A percentile compares a stretch with the other conserved stretches of the same genome.
Conservation (phyloP, 2,797 vertebrate species). For the Iguana delicatissima region DNA sequence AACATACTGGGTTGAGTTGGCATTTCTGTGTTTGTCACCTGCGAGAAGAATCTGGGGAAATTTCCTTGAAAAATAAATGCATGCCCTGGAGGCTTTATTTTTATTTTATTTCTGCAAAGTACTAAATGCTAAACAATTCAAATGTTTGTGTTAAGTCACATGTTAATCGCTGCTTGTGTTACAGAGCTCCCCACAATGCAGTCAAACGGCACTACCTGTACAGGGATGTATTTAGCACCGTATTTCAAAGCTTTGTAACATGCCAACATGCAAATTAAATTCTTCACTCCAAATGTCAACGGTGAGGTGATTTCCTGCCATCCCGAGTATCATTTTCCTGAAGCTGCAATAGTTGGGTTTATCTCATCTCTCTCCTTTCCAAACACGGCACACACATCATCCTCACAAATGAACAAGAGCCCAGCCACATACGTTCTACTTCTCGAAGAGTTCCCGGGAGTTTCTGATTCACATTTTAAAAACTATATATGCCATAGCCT, state of each 20-base stretch:
- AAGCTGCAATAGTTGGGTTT: constrained; percentile 74
- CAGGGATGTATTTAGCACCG: constrained; percentile 59
- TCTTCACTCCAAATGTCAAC: constrained; percentile 75
- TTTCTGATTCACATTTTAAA: constrained; percentile 79
- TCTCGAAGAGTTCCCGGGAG: constrained; percentile 67
- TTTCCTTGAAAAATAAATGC: constrained; percentile 71
- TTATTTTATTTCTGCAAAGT: constrained; percentile 57
- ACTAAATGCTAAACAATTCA: constrained; percentile 75
- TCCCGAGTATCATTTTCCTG: constrained; percentile 64
- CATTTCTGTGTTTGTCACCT: constrained; percentile 46
- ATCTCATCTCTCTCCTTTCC: constrained; percentile 61
- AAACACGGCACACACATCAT: not conserved
- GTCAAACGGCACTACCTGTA: constrained; percentile 49
- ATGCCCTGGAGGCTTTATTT: constrained; percentile 61
- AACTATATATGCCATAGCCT: constrained; percentile 61
- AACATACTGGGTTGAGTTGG: constrained; percentile 54
- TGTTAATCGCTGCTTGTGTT: constrained; percentile 69
- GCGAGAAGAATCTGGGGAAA: constrained; percentile 64
- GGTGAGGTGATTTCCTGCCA: constrained; percentile 73
- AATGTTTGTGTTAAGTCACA: constrained; percentile 69
- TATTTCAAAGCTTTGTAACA: constrained; percentile 74
- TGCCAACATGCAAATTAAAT: constrained; percentile 76
- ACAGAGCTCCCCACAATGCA: constrained; percentile 47
- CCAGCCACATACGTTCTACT: constrained; percentile 17
- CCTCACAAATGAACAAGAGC: not conserved